phyloP scores from a whole-genome alignment of 2,797 vertebrate genomes.

The Acanthis flammea region DNA sequence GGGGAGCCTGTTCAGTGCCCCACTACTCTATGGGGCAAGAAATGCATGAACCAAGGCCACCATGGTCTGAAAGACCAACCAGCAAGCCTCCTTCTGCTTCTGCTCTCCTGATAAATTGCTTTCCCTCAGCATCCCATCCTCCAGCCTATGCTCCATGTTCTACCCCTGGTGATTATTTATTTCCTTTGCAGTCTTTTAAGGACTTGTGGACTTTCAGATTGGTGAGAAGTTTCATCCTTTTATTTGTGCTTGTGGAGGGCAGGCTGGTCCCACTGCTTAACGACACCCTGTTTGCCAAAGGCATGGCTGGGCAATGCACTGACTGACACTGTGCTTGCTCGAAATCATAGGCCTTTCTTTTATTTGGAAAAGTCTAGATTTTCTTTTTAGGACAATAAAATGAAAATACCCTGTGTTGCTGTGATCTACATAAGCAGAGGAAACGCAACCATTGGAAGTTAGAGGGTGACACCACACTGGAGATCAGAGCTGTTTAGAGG shows the following conservation, averaged over 20 bases:
- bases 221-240: background rate
- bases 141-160: background rate
- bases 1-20: background rate
- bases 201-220: background rate
- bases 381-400: background rate
- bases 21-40: background rate
- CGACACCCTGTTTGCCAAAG: background rate
- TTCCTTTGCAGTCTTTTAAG: background rate
- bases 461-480: background rate
- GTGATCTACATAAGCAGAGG: background rate
- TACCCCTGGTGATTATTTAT: background rate
- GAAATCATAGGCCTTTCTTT: background rate
- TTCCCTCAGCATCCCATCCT: background rate
- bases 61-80: background rate
- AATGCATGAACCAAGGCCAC: background rate
- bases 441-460: background rate
- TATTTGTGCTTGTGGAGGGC: background rate
- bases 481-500: background rate
- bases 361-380: background rate
- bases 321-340: background rate
- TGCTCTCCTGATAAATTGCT: background rate
- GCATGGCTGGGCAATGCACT: background rate
- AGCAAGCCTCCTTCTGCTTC: background rate
- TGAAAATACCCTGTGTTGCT: background rate
- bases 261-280: background rate